A percentile compares a stretch with the other conserved stretches of the same genome.
Conservation (phyloP, 2,888 invertebrate species). For the Hydrotaea cyrtoneurina region DNA sequence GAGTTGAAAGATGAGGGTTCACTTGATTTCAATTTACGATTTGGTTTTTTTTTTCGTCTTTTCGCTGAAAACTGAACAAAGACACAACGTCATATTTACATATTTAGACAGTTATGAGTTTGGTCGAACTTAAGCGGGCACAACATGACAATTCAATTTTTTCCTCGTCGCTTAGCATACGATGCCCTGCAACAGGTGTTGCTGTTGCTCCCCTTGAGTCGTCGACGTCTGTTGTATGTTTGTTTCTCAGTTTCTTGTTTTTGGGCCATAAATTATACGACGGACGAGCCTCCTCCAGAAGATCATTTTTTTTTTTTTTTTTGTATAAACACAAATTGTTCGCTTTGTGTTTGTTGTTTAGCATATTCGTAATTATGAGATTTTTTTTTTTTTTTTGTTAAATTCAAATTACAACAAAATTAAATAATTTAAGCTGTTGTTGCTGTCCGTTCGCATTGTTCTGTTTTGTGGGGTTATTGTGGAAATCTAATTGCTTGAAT, state of each 20-base stretch:
- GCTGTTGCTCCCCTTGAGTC: background rate
- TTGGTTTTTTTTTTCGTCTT: background rate
- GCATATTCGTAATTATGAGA: constrained; percentile 49
- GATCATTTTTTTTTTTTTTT: background rate
- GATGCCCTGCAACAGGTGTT: constrained; percentile 48
- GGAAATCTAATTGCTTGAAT: constrained; percentile 60
- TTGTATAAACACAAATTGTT: background rate
- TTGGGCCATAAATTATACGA: constrained; percentile 23
- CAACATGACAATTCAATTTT: constrained; percentile 62
- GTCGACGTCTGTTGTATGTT: background rate
- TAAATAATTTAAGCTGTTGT: constrained; percentile 50
- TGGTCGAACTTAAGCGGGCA: constrained; percentile 22
- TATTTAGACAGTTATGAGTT: constrained; percentile 38
- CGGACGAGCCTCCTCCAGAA: background rate
- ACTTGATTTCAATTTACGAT: constrained; percentile 8
- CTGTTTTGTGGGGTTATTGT: constrained; percentile 20
- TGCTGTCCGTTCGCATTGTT: background rate
- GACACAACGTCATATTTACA: constrained; percentile 54
- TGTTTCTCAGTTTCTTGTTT: constrained; percentile 12
- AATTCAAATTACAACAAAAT: constrained; percentile 46
- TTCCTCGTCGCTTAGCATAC: background rate
- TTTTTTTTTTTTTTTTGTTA: too few species aligned
- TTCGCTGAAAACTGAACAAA: constrained; percentile 11
- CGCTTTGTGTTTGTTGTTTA: constrained; percentile 19
- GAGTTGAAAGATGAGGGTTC: constrained; percentile 5